Percentiles rank a stretch among this genome's conserved stretches.
phyloP scores from a whole-genome alignment of 2,888 invertebrate genomes.

The Uloborus plumipes region DNA sequence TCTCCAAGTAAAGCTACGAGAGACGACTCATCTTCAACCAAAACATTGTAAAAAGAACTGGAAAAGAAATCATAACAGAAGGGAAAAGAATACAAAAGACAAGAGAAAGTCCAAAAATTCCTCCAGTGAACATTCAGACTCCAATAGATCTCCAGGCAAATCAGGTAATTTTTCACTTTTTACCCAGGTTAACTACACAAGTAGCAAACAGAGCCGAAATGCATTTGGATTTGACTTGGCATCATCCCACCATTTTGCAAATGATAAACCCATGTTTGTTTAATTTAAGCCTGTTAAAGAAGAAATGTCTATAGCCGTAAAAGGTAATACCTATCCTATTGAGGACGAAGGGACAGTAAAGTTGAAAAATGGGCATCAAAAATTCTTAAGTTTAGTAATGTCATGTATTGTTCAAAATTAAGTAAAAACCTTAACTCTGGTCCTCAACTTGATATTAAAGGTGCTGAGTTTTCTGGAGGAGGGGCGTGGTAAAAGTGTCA shows the following conservation, averaged over 20 bases:
- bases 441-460: background rate
- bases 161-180: no score
- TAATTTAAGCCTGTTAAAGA: background rate
- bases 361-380: background rate
- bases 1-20: no score
- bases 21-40: no score
- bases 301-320: background rate
- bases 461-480: background rate
- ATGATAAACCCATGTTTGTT: background rate
- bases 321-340: background rate
- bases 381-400: background rate
- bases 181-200: no score
- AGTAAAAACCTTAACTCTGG: background rate
- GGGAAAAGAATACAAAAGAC: no score
- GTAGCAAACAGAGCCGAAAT: background rate
- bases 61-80: no score
- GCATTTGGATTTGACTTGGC: background rate
- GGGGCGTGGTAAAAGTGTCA: background rate
- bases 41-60: no score
- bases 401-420: background rate
- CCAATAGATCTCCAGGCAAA: no score
- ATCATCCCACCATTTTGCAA: background rate
- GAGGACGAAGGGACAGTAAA: background rate
- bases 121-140: no score
- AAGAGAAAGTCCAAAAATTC: no score